Evolutionary conservation across 2,797 vertebrate genomes (phyloP), one percentile per base, ranked within the genome.

Genomic region (Gobio occitaniae): DNA sequence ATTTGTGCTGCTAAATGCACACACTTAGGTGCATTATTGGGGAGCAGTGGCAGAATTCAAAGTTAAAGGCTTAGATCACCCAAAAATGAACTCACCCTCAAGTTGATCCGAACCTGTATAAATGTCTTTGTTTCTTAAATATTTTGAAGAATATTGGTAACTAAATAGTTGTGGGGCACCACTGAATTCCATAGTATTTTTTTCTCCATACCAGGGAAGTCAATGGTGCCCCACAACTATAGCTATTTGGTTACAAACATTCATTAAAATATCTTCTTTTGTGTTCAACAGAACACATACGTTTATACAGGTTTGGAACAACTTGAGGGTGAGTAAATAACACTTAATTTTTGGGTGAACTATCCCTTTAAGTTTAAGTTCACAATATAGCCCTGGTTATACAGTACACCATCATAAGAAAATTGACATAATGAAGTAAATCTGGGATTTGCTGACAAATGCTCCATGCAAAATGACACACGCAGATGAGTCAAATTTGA

Each of bases 401-500:
- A 38, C 38, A 47, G 32, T 63, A 29, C 11, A 63, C 6, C 29
- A 75, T 32, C 50, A 36, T 36, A 36, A 13, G 5, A 7, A 82
- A 36, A 36, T 2, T 11, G 12, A 17, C n/a, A 72, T 48, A 50
- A 74, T 50, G 50, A 38, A 63, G 74, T 76, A 75, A 70, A 71
- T 63, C 32, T 25, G 25, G 44, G 47, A 80, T 69, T 36, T 71
- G 56, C 48, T 59, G 83, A 83, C 83, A 79, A 83, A 88, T 83
- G 84, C 82, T 85, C 80, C 17, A 72, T 38, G 12, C 11, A 74
- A 75, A 70, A 66, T 65, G 48, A 85, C 63, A 75, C 25, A 52
- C 15, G 71, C 44, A 85, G 69, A 85, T 85, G 75, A 86, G 75
- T 76, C 85, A 83, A 82, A 82, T 69, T 63, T 69, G 78, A 82